phyloP scores from a whole-genome alignment of 2,797 vertebrate genomes.

The Sylvilagus floridanus region DNA sequence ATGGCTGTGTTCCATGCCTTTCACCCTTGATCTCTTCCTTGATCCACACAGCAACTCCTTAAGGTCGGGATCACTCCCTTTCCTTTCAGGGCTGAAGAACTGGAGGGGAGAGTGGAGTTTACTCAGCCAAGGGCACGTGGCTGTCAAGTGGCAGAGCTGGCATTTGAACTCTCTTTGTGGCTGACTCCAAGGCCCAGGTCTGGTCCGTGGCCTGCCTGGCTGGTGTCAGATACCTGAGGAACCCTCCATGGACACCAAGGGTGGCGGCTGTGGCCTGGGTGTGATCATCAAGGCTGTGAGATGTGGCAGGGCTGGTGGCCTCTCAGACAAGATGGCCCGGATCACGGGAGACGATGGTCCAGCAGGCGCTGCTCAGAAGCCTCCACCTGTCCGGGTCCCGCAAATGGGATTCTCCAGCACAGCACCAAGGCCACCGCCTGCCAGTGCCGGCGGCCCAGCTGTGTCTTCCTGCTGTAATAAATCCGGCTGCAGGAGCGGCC shows the following conservation, averaged over 20 bases:
- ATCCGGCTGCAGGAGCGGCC: conserved; percentile 73
- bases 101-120: neutral
- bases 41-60: neutral
- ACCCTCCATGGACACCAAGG: neutral
- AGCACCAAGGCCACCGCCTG: conserved; percentile 62
- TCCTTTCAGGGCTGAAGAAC: neutral
- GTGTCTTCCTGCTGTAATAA: conserved; percentile 80
- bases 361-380: conserved; percentile 44
- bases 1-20: neutral
- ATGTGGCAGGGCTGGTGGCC: conserved; percentile 43
- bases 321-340: conserved; percentile 23
- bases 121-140: neutral
- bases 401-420: conserved; percentile 74
- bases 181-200: neutral
- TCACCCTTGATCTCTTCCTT: neutral
- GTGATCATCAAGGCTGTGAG: neutral
- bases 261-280: neutral
- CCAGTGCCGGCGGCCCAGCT: conserved; percentile 77
- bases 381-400: conserved; percentile 42
- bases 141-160: fast-evolving
- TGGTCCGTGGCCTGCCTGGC: neutral
- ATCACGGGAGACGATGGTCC: conserved; percentile 36
- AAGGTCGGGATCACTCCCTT: neutral
- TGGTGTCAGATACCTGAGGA: neutral
- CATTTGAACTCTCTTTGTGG: fast-evolving